A percentile compares a stretch with the other conserved stretches of the same genome.
phyloP scores from a whole-genome alignment of 2,888 invertebrate genomes.

The Campaea margaritaria region DNA sequence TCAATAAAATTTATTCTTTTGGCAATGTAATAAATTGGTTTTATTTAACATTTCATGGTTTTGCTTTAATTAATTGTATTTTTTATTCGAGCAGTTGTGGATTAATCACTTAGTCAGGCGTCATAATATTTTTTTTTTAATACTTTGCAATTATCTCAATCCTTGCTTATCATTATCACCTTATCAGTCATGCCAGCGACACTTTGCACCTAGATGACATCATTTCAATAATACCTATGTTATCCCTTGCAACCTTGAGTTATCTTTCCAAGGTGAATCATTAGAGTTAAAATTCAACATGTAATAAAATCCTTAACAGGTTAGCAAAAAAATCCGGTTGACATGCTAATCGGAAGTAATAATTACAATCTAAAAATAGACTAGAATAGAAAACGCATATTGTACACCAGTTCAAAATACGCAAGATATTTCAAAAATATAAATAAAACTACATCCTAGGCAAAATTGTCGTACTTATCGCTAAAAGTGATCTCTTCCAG shows the following conservation, averaged over 20 bases:
- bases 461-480: too few relatives aligned
- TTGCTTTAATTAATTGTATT: too few relatives aligned
- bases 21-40: neutral
- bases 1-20: slow-evolving; percentile 3
- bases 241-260: slow-evolving; percentile 20
- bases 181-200: slow-evolving; percentile 6
- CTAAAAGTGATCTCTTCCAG: too few relatives aligned
- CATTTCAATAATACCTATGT: slow-evolving; percentile 18
- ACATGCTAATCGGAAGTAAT: too few relatives aligned
- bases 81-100: too few relatives aligned
- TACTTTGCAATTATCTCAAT: slow-evolving; percentile 3
- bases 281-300: slow-evolving; percentile 8
- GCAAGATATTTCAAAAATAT: too few relatives aligned
- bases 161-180: slow-evolving; percentile 1
- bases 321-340: slow-evolving; percentile 2
- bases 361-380: too few relatives aligned
- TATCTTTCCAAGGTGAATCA: slow-evolving; percentile 15
- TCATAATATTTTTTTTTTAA: too few relatives aligned
- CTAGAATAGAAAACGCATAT: too few relatives aligned
- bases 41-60: neutral
- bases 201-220: slow-evolving; percentile 16
- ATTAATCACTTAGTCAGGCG: neutral
- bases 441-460: too few relatives aligned
- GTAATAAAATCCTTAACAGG: slow-evolving; percentile 9
- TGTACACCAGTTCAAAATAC: too few relatives aligned